Base-by-base conservation (phyloP, 2,888 invertebrate genomes). In the Epirrita christyi region DNA sequence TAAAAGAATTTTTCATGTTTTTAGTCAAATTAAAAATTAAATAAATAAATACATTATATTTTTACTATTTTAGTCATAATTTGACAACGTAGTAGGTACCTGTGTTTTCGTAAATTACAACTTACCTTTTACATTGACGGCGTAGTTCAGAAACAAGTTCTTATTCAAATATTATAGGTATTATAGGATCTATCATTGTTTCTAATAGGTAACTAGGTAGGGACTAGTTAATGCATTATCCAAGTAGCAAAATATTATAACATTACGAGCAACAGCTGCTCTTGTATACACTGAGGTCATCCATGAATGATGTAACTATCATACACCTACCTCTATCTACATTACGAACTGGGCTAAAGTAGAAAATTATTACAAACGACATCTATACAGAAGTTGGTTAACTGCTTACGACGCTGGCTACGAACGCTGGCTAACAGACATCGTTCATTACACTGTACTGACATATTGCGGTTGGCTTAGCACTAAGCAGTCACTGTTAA, bases 341-440 rank as follows among this genome's bases (percentile, higher is more conserved):
- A 15, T 37, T 15, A 45, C 9, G 0, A 45, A 13, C 37, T 36
- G 6, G 11, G 32, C 27, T 40, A 11, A 27, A 13, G 21, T 6
- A 14, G 10, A 42, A 44, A 54, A 27, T 28, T 13, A 11, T 27
- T 15, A 45, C 1, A 2, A 42, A 37, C 61, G 65, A 60, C 65
- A 67, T 65, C 67, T 67, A 59, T 42, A 34, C 28, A 27, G 8
- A 41, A 32, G 10, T 49, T 21, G 7, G 10, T n/a, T 44, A 61
- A 59, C 58, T 9, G 10, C 6, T 41, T 59, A 9, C 14, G 6
- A 40, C n/a, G n/a, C n/a, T n/a, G n/a, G n/a, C n/a, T n/a, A 36
- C 32, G 6, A 21, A 6, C 21, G 2, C 21, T 21, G 10, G 6
- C 29, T 47, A 29, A 27, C 45, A 53, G n/a, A 64, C 32, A 53